Percentiles rank a stretch among this genome's conserved stretches.
Conservation (phyloP, 2,113 vertebrate species). For the Lamprotornis superbus region DNA sequence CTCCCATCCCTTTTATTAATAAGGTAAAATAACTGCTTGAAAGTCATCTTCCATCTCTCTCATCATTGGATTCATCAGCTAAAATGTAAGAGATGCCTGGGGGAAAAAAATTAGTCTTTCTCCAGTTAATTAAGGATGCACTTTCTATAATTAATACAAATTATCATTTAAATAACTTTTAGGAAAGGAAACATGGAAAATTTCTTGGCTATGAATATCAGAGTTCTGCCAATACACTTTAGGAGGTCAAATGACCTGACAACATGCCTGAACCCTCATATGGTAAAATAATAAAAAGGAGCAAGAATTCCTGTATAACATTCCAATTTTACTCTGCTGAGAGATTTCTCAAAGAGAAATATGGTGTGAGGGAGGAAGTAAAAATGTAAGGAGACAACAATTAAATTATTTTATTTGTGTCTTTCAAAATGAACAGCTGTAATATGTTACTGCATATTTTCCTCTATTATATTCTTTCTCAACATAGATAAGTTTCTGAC, state of each 20-base stretch:
- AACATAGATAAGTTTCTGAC: neutral
- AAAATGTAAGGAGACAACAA: neutral
- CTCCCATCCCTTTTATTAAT: neutral
- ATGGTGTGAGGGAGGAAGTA: neutral
- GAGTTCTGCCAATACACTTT: conserved; percentile 40
- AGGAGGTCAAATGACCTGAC: conserved; percentile 54
- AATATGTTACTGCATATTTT: neutral
- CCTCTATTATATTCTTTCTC: neutral
- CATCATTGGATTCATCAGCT: neutral
- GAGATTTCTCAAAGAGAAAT: conserved; percentile 29
- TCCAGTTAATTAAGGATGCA: neutral
- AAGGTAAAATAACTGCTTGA: neutral
- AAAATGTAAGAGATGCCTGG: neutral
- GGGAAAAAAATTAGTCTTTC: neutral
- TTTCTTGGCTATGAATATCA: neutral
- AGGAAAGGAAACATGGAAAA: conserved; percentile 7
- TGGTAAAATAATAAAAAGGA: conserved; percentile 50
- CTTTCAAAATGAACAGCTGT: neutral
- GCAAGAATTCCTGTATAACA: neutral
- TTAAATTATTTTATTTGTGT: neutral
- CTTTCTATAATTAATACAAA: neutral
- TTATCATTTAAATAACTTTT: neutral
- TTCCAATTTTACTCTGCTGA: conserved; percentile 2
- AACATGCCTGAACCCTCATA: conserved; percentile 16
- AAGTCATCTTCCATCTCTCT: neutral